Conservation (phyloP, 1,140 invertebrate species). For the Drosophila guanche region DNA sequence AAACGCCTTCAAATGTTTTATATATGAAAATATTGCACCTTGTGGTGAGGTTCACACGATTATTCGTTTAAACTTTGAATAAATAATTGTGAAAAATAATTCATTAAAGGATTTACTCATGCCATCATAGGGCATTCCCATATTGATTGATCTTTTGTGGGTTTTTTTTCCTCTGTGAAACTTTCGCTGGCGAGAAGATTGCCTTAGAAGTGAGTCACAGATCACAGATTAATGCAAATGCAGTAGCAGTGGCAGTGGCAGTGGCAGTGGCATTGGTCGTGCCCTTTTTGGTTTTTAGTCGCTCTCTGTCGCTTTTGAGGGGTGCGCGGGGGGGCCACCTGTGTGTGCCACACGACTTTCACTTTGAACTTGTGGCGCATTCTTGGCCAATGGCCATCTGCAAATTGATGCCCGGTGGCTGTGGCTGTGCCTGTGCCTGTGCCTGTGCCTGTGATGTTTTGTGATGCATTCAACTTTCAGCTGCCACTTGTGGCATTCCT, state of each 20-base stretch:
- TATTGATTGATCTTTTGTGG: neutral
- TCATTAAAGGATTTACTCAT: too few species aligned
- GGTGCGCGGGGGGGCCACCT: conserved; percentile 14
- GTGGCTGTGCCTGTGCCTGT: too few species aligned
- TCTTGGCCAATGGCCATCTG: conserved; percentile 36
- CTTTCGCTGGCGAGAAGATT: conserved; percentile 12
- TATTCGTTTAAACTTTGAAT: too few species aligned
- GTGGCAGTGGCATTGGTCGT: neutral
- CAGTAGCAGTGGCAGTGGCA: neutral
- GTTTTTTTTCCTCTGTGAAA: neutral
- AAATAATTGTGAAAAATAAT: too few species aligned
- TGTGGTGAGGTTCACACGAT: too few species aligned
- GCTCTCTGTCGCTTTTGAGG: neutral
- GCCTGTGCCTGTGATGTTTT: neutral
- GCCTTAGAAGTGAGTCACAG: conserved; percentile 13
- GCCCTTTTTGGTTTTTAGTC: conserved; percentile 1
- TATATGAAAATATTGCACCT: too few species aligned
- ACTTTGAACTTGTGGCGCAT: conserved; percentile 36
- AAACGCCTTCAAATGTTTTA: too few species aligned
- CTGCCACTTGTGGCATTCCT: conserved; percentile 17
- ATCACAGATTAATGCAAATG: neutral
- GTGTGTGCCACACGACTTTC: conserved; percentile 25
- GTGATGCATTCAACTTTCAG: conserved; percentile 28
- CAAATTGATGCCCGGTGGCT: conserved; percentile 9
- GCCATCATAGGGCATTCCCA: too few species aligned